phyloP scores from a whole-genome alignment of 2,888 invertebrate species.

The Bembecia ichneumoniformis region DNA sequence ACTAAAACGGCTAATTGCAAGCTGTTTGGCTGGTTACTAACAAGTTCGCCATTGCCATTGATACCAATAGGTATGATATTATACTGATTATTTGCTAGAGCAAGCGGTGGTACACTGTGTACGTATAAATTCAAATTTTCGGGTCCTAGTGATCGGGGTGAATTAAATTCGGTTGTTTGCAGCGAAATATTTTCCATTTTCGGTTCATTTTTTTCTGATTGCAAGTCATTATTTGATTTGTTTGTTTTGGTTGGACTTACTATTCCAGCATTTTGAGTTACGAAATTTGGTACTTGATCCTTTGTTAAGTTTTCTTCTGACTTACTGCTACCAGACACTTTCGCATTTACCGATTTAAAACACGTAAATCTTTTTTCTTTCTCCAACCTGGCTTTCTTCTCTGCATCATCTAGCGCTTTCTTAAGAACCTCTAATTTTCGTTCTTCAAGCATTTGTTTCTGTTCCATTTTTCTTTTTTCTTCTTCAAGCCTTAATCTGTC shows the following conservation, averaged over 20 bases:
- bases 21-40: conserved; percentile 55
- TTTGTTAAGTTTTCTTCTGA: conserved; percentile 20
- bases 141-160: conserved; percentile 53
- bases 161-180: conserved; percentile 55
- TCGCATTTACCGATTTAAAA: conserved; percentile 36
- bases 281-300: conserved; percentile 15
- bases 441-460: conserved; percentile 80
- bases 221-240: conserved; percentile 48
- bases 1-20: conserved; percentile 75
- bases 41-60: conserved; percentile 45
- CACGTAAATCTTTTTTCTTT: conserved; percentile 67
- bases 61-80: conserved; percentile 61
- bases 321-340: conserved; percentile 25
- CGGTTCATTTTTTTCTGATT: conserved; percentile 53
- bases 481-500: conserved; percentile 79
- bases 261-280: conserved; percentile 20
- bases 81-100: conserved; percentile 53
- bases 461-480: conserved; percentile 77
- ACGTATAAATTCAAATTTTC: conserved; percentile 57
- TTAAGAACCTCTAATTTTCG: conserved; percentile 82
- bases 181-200: conserved; percentile 44
- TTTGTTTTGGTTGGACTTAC: conserved; percentile 52
- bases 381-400: conserved; percentile 79
- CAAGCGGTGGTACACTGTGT: conserved; percentile 56
- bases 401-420: conserved; percentile 84